Evolutionary conservation across 1,140 invertebrate genomes (phyloP).

Genomic region (Temnothorax longispinosus): DNA sequence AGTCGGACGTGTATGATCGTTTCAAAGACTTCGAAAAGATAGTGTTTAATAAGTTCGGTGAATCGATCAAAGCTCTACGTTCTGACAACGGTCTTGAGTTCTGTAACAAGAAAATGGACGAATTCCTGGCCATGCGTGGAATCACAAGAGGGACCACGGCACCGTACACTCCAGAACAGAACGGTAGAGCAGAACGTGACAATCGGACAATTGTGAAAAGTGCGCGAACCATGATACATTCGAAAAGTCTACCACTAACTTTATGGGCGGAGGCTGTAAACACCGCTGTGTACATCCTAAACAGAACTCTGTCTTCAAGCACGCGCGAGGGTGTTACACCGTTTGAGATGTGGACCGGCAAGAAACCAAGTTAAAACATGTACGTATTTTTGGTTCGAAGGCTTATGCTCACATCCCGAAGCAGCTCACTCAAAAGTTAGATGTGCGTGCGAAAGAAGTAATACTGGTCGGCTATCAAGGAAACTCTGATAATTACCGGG

Average conservation of each 20-base stretch:
- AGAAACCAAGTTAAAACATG: no score
- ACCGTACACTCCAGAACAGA: conserved; percentile 83
- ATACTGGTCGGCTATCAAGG: no score
- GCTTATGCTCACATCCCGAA: neutral
- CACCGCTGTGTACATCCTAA: neutral
- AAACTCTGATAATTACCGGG: no score
- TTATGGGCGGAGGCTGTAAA: neutral
- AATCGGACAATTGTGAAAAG: conserved; percentile 61
- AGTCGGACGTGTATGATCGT: conserved; percentile 42
- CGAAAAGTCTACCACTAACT: no score
- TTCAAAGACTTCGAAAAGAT: conserved; percentile 63
- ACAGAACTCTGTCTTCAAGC: neutral
- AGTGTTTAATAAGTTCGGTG: conserved; percentile 62
- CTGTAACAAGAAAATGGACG: conserved; percentile 33
- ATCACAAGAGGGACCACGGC: conserved; percentile 71
- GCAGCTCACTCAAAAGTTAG: neutral
- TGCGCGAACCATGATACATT: conserved; percentile 23
- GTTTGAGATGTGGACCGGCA: no score
- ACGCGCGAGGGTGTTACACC: neutral
- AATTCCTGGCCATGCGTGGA: conserved; percentile 56
- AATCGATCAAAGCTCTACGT: conserved; percentile 54
- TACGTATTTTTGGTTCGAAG: no score
- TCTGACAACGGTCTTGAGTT: conserved; percentile 68
- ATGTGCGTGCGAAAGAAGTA: neutral
- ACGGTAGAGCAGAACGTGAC: conserved; percentile 80